Base-by-base conservation (phyloP, 92 coral and sea anemone genomes). In the Plumapathes pennacea region DNA sequence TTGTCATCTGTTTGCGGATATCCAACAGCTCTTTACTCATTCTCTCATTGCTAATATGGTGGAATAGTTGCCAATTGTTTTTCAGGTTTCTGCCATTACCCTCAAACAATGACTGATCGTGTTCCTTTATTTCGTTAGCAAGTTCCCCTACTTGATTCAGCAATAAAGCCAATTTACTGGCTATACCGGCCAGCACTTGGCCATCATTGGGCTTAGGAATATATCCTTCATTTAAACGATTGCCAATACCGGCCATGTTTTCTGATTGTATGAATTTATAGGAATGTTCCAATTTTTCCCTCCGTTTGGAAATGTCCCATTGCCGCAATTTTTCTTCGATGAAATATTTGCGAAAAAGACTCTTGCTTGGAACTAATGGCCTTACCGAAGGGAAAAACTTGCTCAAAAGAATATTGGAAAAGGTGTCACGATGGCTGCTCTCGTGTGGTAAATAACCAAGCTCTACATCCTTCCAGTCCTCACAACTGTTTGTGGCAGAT, bases 161-260 rank as follows among this genome's bases (percentile, higher is more conserved):
- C 27, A 46, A 60, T 56, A 54, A 28, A 42, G 49, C 52, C 43
- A 64, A 54, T 39, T 32, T 40, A 41, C 45, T 33, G 29, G 47
- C 72, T 31, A 73, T 60, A 50, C 63, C 54, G 38, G 41, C 46
- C 44, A 55, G 37, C 42, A 46, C 75, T 45, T 60, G 50, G 46
- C 51, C 39, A 62, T 77, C 72, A 59, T 77, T 77, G 11, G 64
- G 62, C 30, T 70, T 69, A 20, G 79, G 71, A 10, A 69, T 61
- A 47, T 69, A 69, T 31, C 58, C 73, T 44, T 38, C 46, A 25
- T 77, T 38, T 31, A 69, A 50, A 20, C 66, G 50, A 22, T 61
- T 59, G 46, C 80, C 74, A 71, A 63, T 64, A 20, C 58, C 85
- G 23, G 81, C 86, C 46, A 46, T 62, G 60, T 80, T 80, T 38